Conservation (phyloP, 2,113 vertebrate species). For the Muscicapa adusta region DNA sequence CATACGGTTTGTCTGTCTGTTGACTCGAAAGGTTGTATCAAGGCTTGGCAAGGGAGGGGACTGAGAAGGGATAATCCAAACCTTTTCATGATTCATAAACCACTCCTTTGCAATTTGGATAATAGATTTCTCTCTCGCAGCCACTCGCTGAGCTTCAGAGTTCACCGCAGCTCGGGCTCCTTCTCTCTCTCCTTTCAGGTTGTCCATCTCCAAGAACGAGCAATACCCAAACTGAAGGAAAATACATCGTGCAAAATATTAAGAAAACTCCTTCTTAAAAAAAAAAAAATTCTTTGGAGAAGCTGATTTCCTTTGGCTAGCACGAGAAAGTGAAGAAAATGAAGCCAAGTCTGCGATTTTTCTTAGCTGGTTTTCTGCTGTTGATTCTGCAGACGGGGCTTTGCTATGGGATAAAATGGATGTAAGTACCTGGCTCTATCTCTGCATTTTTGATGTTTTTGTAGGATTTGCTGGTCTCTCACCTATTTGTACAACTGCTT, state of each 20-base stretch:
- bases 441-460: not conserved
- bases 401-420: conserved; percentile 94
- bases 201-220: not conserved
- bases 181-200: conserved; percentile 31
- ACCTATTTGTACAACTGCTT: not conserved
- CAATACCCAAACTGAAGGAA: not conserved
- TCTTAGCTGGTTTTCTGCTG: conserved; percentile 79
- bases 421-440: conserved; percentile 81
- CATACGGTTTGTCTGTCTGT: conserved; percentile 59
- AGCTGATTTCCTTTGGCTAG: not conserved
- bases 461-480: not conserved
- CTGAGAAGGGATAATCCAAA: conserved; percentile 22
- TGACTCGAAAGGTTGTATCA: conserved; percentile 28
- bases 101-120: conserved; percentile 68
- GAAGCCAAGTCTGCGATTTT: conserved; percentile 68
- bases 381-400: conserved; percentile 84
- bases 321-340: conserved; percentile 32
- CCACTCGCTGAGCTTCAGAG: not conserved
- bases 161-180: not conserved
- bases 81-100: conserved; percentile 32
- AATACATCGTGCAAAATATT: not conserved
- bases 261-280: not conserved
- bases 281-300: not conserved
- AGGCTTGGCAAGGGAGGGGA: not conserved
- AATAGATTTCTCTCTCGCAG: not conserved